Evolutionary conservation across 2,888 invertebrate species (phyloP).

Genomic region (Eudasyphora cyanicolor): DNA sequence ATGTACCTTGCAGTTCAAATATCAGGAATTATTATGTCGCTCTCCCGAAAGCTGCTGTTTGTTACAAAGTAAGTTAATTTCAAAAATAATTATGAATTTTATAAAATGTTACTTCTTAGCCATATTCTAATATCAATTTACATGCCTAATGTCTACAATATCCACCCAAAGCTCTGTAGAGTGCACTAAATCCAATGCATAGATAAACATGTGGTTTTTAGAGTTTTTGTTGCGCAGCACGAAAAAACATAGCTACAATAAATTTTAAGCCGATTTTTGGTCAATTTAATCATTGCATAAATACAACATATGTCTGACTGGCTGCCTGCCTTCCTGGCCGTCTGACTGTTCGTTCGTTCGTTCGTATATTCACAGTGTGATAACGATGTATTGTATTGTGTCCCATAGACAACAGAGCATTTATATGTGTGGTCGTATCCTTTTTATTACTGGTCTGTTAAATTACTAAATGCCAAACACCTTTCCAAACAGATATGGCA

Average conservation of each 20-base stretch:
- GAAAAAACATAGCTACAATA: constrained; percentile 42
- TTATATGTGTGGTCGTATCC: neutral
- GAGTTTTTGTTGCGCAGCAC: neutral
- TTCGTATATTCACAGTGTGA: neutral
- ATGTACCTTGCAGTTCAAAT: too few species aligned
- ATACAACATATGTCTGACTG: constrained; percentile 23
- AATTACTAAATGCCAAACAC: neutral
- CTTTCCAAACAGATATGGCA: neutral
- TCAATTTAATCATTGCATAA: constrained; percentile 57
- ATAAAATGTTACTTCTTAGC: too few species aligned
- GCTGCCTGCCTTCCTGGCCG: neutral
- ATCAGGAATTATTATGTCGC: too few species aligned
- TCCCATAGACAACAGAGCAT: constrained; percentile 24
- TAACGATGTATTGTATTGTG: constrained; percentile 4
- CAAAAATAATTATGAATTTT: too few species aligned
- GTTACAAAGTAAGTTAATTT: too few species aligned
- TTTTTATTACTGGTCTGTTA: constrained; percentile 16
- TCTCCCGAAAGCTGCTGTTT: too few species aligned
- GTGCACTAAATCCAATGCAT: constrained; percentile 16
- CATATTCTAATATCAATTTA: too few species aligned
- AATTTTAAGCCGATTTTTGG: constrained; percentile 58
- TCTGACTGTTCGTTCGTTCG: neutral
- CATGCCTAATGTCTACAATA: neutral
- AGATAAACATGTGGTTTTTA: constrained; percentile 55
- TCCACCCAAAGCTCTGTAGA: neutral